Evolutionary conservation across 2,797 vertebrate genomes (phyloP), one percentile per base, ranked within the genome.

Genomic region (Margarornis squamiger): DNA sequence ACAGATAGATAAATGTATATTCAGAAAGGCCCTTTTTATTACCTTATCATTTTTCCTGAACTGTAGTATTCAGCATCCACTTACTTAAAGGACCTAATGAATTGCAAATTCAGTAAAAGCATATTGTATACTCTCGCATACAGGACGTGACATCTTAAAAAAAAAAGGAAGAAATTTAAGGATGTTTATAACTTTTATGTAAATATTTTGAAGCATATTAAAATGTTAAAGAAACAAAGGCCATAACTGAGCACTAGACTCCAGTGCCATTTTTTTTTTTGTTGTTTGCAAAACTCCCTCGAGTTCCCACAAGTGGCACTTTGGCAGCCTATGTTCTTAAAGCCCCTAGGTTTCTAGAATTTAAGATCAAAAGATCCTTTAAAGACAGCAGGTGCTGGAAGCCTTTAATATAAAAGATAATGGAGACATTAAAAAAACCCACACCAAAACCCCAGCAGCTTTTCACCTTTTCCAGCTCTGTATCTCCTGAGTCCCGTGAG

Each of bases 311-410:
- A 95, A 96, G 77, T 78, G 81, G 45, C 45, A 83, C 67, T 95
- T 92, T 27, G 6, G 90, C 82, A 92, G 86, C 21, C 77, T 88
- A 34, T 95, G 62, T 94, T 96, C 94, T 71, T 81, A 95, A 94
- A 97, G 71, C 70, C 79, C 79, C 17, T 80, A 91, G 74, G 85
- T 96, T 57, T 59, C 58, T 26, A 65, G 94, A 96, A 95, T 95
- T 72, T 78, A 78, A 92, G 90, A 97, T 95, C 88, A 97, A 88
- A 97, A 96, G 90, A 86, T 75, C 66, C 93, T 94, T 92, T 90
- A 79, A 70, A 93, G 78, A 91, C 91, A 97, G 85, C 92, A 95
- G 95, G 96, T 95, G 68, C 78, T 73, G 39, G 38, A 75, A 94
- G 75, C 68, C 75, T 96, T 96, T 87, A 90, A 92, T 86, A 66